Conservation (phyloP, 2,888 invertebrate genomes). For the Mycalesis mineus region DNA sequence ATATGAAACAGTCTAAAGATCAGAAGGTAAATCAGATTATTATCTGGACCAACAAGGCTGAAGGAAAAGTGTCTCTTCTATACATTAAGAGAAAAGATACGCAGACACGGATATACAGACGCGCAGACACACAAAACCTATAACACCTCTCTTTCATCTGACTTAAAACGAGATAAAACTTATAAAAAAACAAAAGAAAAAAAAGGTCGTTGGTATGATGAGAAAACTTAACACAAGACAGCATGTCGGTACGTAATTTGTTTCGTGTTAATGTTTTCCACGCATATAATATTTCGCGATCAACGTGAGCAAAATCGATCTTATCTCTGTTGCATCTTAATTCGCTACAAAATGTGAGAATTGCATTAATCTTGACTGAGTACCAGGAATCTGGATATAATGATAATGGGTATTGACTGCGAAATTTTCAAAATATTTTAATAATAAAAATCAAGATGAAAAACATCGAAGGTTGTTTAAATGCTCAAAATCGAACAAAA, state of each 20-base stretch:
- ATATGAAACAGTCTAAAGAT: no score
- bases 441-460: constrained; percentile 6
- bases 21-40: no score
- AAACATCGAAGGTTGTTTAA: neutral
- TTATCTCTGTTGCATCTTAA: constrained; percentile 53
- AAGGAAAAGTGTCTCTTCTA: no score
- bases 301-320: constrained; percentile 50
- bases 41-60: no score
- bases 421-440: constrained; percentile 25
- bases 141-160: no score
- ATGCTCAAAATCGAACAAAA: neutral
- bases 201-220: neutral
- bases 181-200: neutral
- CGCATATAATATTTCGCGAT: constrained; percentile 61
- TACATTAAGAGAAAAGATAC: no score
- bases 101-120: no score
- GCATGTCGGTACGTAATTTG: constrained; percentile 23
- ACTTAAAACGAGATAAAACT: no score
- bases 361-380: constrained; percentile 44
- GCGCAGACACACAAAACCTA: no score
- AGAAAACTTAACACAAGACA: constrained; percentile 9
- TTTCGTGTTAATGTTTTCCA: constrained; percentile 41
- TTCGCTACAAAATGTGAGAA: constrained; percentile 45
- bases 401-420: constrained; percentile 36
- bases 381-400: constrained; percentile 42